These are phyloP conservation scores for Anguilla anguilla DNA, from an alignment of 2,797 vertebrate species.

Conservation along the genomic window DNA sequence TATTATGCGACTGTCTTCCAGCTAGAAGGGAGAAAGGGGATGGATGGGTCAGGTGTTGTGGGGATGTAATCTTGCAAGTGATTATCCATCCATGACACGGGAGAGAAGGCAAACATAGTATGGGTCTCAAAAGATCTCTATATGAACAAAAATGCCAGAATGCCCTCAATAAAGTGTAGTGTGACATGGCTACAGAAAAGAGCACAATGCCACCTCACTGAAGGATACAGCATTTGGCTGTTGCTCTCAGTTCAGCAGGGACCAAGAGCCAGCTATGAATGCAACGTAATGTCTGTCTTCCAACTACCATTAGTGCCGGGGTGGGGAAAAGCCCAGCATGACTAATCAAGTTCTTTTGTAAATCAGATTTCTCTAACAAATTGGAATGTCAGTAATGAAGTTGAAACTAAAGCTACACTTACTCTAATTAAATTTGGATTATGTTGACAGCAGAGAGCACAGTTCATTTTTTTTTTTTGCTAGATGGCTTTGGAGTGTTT, in stretches of 20 bases:
- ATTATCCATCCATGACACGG: slow-evolving; percentile 6
- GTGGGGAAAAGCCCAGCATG: neutral
- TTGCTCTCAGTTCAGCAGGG: neutral
- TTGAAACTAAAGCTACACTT: neutral
- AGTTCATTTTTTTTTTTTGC: neutral
- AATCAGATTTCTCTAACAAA: slow-evolving; percentile 15
- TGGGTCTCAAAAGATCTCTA: neutral
- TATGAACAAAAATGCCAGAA: neutral
- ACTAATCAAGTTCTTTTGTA: neutral
- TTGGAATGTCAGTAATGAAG: slow-evolving; percentile 1
- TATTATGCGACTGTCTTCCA: neutral
- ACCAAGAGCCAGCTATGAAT: neutral
- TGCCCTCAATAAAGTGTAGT: neutral
- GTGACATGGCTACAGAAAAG: neutral
- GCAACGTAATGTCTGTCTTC: neutral
- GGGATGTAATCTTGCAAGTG: neutral
- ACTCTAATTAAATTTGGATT: neutral
- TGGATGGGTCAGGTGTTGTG: neutral
- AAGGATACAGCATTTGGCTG: neutral
- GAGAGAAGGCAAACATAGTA: neutral
- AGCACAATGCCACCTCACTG: neutral
- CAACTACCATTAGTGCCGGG: neutral
- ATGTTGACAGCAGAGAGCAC: neutral
- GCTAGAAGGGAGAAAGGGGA: neutral
- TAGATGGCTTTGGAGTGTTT: neutral